phyloP scores from a whole-genome alignment of 1,140 invertebrate genomes.

The Bombus ignitus region DNA sequence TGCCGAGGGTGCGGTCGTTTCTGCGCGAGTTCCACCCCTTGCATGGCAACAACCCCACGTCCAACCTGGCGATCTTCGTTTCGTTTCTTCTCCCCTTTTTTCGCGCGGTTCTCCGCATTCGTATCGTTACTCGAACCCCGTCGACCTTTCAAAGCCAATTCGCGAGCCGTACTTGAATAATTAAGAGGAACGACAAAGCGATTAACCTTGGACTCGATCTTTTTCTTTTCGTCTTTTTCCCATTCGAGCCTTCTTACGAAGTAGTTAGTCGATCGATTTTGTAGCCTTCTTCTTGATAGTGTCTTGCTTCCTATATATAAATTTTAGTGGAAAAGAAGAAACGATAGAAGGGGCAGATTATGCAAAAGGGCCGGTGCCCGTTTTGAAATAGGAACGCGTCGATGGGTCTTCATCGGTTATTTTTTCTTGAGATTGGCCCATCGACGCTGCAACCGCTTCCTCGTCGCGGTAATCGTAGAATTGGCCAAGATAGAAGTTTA shows the following conservation, averaged over 20 bases:
- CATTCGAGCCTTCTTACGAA: neutral
- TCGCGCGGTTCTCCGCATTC: no score
- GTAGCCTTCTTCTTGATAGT: neutral
- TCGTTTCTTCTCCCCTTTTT: neutral
- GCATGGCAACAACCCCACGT: constrained; percentile 76
- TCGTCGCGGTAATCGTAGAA: neutral
- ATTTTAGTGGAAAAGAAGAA: neutral
- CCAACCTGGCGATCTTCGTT: constrained; percentile 8
- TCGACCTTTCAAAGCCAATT: neutral
- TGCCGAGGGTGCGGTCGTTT: constrained; percentile 73
- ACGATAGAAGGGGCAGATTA: neutral
- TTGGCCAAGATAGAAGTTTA: neutral
- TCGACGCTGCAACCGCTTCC: neutral
- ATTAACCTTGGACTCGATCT: neutral
- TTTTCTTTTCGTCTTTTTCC: neutral
- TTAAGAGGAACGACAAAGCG: neutral
- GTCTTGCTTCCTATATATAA: neutral
- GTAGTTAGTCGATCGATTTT: neutral
- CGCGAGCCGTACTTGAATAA: neutral
- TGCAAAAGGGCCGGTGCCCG: rapidly evolving
- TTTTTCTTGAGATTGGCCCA: constrained; percentile 7
- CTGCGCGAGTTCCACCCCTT: constrained; percentile 70
- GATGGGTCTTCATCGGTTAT: neutral
- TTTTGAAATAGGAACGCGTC: neutral
- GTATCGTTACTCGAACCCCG: no score